Base-by-base conservation (phyloP, 2,888 invertebrate species). In the Anoplius nigerrimus region DNA sequence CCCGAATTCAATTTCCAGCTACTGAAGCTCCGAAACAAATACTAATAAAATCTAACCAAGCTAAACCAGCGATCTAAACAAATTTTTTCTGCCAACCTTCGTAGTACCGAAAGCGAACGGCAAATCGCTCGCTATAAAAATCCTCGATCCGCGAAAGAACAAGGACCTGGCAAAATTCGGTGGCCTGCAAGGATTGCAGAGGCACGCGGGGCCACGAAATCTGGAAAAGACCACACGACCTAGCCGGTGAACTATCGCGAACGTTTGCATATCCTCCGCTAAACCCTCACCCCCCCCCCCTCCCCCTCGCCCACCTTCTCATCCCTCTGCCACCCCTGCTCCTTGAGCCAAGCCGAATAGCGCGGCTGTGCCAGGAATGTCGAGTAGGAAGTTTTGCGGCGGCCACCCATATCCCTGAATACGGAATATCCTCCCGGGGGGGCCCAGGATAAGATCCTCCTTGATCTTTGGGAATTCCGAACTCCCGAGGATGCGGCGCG, bases 341-440 rank as follows among this genome's bases (percentile, higher is more conserved):
- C 60, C 70, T 78, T 53, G 71, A 75, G 72, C 72, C 62, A 62
- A 69, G 66, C 59, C 70, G 80, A 78, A 79, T 79, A 80, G 75
- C 72, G 71, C 69, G 80, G 80, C 80, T 82, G 77, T 75, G 81
- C 82, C 76, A 80, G 79, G 83, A 85, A 85, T 83, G 79, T 72
- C 78, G 82, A 80, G 80, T 71, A 81, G 80, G 72, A 81, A 84
- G 80, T 83, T 84, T 75, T 73, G 62, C 67, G 71, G 71, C 74
- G 73, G 75, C 69, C 69, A 74, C 73, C 75, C 78, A 79, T 78
- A 82, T 83, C 79, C 78, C 71, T 71, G 82, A 83, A 83, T 82
- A 83, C 79, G 75, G 78, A 83, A 83, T 83, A 79, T 72, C 77
- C 71, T 66, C 72, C 77, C 69, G 66, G 51, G 71, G 67, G 78